A percentile compares a stretch with the other conserved stretches of the same genome.
phyloP scores from a whole-genome alignment of 2,888 invertebrate genomes.

The Cosmia trapezina region DNA sequence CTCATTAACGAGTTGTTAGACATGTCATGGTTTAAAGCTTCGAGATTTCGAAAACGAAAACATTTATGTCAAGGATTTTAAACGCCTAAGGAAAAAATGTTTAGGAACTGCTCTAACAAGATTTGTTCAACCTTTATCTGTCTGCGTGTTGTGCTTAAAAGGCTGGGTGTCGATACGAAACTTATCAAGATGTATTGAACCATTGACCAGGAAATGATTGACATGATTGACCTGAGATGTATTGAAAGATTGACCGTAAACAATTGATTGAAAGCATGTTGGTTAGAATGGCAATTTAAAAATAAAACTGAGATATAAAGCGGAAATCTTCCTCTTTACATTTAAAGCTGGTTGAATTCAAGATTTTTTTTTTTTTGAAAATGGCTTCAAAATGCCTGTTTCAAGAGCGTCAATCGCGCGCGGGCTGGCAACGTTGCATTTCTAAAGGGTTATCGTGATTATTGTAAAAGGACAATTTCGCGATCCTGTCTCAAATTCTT shows the following conservation, averaged over 20 bases:
- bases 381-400: too few relatives aligned
- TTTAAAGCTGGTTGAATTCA: too few relatives aligned
- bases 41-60: constrained; percentile 9
- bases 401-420: too few relatives aligned
- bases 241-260: not conserved
- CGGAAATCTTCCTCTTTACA: too few relatives aligned
- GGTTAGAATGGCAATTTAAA: not conserved
- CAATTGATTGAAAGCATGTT: not conserved
- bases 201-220: too few relatives aligned
- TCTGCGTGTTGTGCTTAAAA: not conserved
- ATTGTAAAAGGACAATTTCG: too few relatives aligned
- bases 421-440: too few relatives aligned
- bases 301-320: not conserved
- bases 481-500: too few relatives aligned
- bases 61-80: not conserved
- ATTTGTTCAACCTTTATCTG: not conserved
- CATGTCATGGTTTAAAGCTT: constrained; percentile 38
- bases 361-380: too few relatives aligned
- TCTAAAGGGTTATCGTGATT: too few relatives aligned
- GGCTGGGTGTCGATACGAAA: not conserved
- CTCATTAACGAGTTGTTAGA: constrained; percentile 51
- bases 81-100: not conserved
- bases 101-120: not conserved
- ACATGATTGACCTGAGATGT: too few relatives aligned
- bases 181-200: not conserved